Evolutionary conservation across 1,140 invertebrate genomes (phyloP), one percentile per base, ranked within the genome.

Genomic region (Drosophila truncata): DNA sequence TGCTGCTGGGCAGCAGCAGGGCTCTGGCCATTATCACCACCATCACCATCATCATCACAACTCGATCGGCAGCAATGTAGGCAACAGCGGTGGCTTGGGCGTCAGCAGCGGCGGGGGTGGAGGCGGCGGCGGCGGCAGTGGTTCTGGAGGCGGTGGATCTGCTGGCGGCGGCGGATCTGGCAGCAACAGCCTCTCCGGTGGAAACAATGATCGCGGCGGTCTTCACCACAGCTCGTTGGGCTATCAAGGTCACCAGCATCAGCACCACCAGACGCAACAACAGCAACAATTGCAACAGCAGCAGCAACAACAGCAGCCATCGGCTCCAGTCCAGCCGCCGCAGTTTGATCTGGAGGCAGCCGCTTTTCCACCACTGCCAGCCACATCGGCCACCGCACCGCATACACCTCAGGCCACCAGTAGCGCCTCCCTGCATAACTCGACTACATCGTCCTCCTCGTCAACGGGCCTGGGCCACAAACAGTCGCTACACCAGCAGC

Each of bases 341-440:
- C 95, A 96, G 84, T 97, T 97, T 93, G 97, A 97, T 92, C 93
- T 97, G 58, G 96, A 96, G 93, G 96, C 96, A 70, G 94, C 95
- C 41, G 95, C 96, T 52, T 97, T 98, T 92, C 97, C 97, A 59
- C 97, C 97, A 57, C 94, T 97, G 91, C 96, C 96, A 54, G 86
- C 87, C 41, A 83, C 86, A 8, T 87, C 82, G 23, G 65, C 80
- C 39, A 69, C 60, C 61, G 64, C 80, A 11, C 54, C 81, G 23
- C 80, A 87, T 20, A 61, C 67, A 39, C 57, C 74, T 59, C 82
- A 90, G 54, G 70, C 64, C 44, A 69, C 49, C 49, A 75, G 83
- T 23, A 78, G 74, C 20, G 61, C 81, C 57, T 79, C 86, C 63
- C 57, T 80, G 23, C 80, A 91, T 9, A 87, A 54, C 47, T 41